phyloP scores from a whole-genome alignment of 2,888 invertebrate species.

The Hypercompe scribonia region DNA sequence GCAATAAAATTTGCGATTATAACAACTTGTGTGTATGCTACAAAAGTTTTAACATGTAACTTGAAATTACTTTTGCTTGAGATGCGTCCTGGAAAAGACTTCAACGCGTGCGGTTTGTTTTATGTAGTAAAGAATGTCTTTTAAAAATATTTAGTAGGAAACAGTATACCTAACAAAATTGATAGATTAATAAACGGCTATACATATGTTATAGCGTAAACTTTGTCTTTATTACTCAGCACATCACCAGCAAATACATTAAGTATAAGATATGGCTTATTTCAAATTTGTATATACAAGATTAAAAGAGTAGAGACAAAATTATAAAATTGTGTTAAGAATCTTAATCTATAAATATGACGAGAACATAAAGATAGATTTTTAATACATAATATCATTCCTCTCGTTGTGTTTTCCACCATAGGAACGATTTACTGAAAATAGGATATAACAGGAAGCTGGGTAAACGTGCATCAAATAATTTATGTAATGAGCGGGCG shows the following conservation, averaged over 20 bases:
- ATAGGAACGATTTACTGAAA: too few species aligned
- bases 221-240: not conserved
- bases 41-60: conserved; percentile 32
- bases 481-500: too few species aligned
- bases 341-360: not conserved
- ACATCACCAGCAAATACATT: not conserved
- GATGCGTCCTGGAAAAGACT: conserved; percentile 55
- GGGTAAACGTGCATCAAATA: too few species aligned
- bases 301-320: not conserved
- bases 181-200: not conserved
- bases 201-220: not conserved
- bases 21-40: conserved; percentile 38
- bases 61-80: conserved; percentile 27
- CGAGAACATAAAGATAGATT: too few species aligned
- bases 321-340: not conserved
- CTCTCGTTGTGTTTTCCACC: too few species aligned
- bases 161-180: not conserved
- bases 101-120: conserved; percentile 57
- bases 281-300: not conserved
- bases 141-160: not conserved
- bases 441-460: too few species aligned
- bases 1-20: conserved; percentile 59
- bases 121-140: not conserved
- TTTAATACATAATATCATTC: too few species aligned
- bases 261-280: not conserved